Percentiles rank a stretch among this genome's conserved stretches.
Evolutionary conservation across 2,888 invertebrate genomes (phyloP).

Genomic region (Macrostomum cliftonense): DNA sequence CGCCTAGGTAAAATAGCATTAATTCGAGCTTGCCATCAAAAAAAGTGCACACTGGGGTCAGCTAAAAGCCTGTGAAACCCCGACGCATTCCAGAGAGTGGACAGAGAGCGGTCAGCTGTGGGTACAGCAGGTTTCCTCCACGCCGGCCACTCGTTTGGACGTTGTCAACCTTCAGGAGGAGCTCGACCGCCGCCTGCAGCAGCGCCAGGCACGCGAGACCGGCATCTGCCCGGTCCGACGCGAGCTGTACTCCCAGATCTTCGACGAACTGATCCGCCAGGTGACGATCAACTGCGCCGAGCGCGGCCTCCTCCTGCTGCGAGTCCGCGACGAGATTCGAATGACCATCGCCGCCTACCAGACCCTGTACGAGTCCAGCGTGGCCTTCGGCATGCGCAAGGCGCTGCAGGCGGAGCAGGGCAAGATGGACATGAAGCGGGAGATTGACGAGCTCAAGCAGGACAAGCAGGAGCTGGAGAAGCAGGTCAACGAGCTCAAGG

Average conservation of each 20-base stretch:
- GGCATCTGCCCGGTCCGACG: conserved; percentile 83
- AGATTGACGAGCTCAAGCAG: conserved; percentile 44
- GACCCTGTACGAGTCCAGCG: conserved; percentile 83
- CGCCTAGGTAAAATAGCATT: conserved; percentile 46
- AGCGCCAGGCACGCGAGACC: conserved; percentile 79
- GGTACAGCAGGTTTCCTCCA: conserved; percentile 63
- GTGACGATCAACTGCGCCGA: conserved; percentile 93
- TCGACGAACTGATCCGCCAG: conserved; percentile 48
- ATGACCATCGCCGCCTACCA: conserved; percentile 93
- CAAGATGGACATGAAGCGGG: conserved; percentile 38
- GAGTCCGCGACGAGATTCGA: conserved; percentile 79
- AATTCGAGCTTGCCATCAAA: too few relatives aligned
- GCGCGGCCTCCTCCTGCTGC: conserved; percentile 68
- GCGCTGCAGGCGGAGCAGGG: conserved; percentile 80
- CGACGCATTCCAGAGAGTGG: conserved; percentile 77
- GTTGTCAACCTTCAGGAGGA: conserved; percentile 88
- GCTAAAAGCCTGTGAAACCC: too few relatives aligned
- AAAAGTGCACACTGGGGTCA: too few relatives aligned
- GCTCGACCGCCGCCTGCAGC: conserved; percentile 68
- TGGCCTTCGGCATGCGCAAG: conserved; percentile 91
- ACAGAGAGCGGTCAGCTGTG: conserved; percentile 68
- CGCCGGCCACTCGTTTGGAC: conserved; percentile 81
- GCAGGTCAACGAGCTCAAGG: conserved; percentile 42
- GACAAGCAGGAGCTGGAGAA: conserved; percentile 63
- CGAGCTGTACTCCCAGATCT: conserved; percentile 83